Evolutionary conservation across 2,888 invertebrate species (phyloP).

Genomic region (Andrena flavipes): DNA sequence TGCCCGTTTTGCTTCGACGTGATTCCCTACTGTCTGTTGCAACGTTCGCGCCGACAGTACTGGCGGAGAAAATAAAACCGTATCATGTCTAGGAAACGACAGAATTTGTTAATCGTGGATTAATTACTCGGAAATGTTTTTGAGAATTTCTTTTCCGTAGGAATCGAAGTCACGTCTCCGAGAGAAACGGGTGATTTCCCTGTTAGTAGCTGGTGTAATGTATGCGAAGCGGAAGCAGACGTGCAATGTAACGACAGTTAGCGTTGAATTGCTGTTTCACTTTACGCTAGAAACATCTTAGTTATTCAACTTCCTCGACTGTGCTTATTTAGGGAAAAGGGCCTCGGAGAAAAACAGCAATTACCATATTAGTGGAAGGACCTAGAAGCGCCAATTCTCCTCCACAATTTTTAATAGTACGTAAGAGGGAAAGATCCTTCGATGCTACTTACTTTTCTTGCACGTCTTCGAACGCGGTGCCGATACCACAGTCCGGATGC

Average conservation of each 20-base stretch:
- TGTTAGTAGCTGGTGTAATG: slow-evolving; percentile 21
- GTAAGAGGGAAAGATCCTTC: not conserved
- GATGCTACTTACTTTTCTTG: slow-evolving; percentile 82
- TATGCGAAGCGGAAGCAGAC: slow-evolving; percentile 73
- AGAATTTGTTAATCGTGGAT: not conserved
- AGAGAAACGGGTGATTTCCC: not conserved
- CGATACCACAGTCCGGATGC: slow-evolving; percentile 86
- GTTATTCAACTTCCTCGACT: not conserved
- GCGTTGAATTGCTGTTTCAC: slow-evolving; percentile 64
- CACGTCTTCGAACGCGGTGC: slow-evolving; percentile 86
- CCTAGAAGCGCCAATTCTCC: slow-evolving; percentile 69
- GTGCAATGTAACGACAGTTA: slow-evolving; percentile 66
- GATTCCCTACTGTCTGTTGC: slow-evolving; percentile 79
- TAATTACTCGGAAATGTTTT: not conserved
- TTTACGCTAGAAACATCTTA: slow-evolving; percentile 8
- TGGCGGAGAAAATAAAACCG: slow-evolving; percentile 75
- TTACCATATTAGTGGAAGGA: slow-evolving; percentile 74
- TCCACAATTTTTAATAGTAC: slow-evolving; percentile 49
- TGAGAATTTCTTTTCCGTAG: not conserved
- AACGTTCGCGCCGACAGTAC: slow-evolving; percentile 76
- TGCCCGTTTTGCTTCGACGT: slow-evolving; percentile 88
- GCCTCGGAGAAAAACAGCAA: slow-evolving; percentile 65
- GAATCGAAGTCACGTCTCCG: not conserved
- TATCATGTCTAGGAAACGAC: slow-evolving; percentile 42
- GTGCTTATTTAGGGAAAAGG: not conserved